Evolutionary conservation across 2,113 vertebrate genomes (phyloP), one percentile per base, ranked within the genome.

Genomic region (Pica pica): DNA sequence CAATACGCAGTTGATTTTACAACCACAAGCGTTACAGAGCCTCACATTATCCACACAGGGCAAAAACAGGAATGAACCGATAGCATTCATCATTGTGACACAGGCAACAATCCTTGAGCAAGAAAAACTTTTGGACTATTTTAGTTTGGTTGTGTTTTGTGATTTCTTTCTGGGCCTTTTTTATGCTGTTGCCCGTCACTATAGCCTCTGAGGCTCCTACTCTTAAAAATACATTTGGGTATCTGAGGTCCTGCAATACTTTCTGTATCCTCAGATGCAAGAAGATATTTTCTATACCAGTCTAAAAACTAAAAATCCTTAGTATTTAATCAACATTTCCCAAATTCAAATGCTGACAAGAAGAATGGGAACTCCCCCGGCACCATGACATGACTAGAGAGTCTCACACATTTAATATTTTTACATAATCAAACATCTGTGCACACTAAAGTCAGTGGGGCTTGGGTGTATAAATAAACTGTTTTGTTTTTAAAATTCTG

Each of bases 1-100:
- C 87, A 84, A 50, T 30, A 84, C n/a, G 21, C 82, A 55, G 69
- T 81, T 78, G 57, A 80, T 94, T 96, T 98, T 81, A 91, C 73
- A 90, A 53, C 75, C 80, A 88, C 52, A 46, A 88, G 57, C 4
- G 1, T 39, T 61, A 71, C 2, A 79, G 52, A 90, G 42, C 74
- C 50, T 46, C 41, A 41, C 50, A 68, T 75, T 84, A 97, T 78
- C 88, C 94, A 57, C 52, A 67, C 65, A 76, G 49, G 57, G 69
- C 42, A 97, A 74, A 60, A 63, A 80, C 80, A 27, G 31, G 22
- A 93, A 65, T n/a, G 28, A 90, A 75, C 33, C 2, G 20, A 94
- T 53, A 70, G 64, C 56, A 63, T 74, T 83, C 69, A 56, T 56
- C 41, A 75, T 26, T 78, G 76, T 86, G 68, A 93, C 74, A 90